Percentiles rank a stretch among this genome's conserved stretches.
Evolutionary conservation across 2,113 vertebrate genomes (phyloP).

Genomic region (Nibea albiflora): DNA sequence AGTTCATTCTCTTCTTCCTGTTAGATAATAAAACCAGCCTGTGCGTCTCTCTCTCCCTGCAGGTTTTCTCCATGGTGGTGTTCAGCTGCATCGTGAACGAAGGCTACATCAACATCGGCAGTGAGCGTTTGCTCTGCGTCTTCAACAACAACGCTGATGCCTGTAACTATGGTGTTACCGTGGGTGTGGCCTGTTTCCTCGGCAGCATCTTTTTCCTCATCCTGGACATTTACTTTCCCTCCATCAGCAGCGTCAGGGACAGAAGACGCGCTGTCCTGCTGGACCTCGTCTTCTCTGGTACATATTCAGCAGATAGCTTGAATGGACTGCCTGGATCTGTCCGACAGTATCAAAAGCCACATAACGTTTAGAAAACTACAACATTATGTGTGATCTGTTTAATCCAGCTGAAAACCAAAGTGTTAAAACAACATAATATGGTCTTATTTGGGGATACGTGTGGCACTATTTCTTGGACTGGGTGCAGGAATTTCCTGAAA

Average conservation of each 20-base stretch:
- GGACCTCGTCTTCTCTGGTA: constrained; percentile 95
- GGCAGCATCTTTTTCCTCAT: constrained; percentile 91
- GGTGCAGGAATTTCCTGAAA: no score
- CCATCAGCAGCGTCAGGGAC: constrained; percentile 95
- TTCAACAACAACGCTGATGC: constrained; percentile 94
- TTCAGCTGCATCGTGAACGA: constrained; percentile 97
- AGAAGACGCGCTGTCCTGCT: constrained; percentile 90
- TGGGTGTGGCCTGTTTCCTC: constrained; percentile 93
- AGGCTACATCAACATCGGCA: constrained; percentile 93
- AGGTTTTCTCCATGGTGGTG: constrained; percentile 98
- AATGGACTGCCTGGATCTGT: neutral
- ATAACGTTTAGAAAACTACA: no score
- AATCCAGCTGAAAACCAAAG: no score
- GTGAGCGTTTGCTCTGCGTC: constrained; percentile 89
- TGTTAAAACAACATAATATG: no score
- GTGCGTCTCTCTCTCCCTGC: constrained; percentile 17
- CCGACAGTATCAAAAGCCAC: neutral
- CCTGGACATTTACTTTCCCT: constrained; percentile 93
- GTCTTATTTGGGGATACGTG: no score
- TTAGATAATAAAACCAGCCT: constrained; percentile 39
- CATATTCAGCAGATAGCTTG: no score
- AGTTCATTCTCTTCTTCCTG: constrained; percentile 50
- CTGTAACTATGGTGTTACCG: constrained; percentile 92
- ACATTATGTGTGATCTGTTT: no score
- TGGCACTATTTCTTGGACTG: no score